These are phyloP conservation scores for Microdon myrmicae DNA, from an alignment of 2,888 invertebrate genomes.

Conservation along the genomic window DNA sequence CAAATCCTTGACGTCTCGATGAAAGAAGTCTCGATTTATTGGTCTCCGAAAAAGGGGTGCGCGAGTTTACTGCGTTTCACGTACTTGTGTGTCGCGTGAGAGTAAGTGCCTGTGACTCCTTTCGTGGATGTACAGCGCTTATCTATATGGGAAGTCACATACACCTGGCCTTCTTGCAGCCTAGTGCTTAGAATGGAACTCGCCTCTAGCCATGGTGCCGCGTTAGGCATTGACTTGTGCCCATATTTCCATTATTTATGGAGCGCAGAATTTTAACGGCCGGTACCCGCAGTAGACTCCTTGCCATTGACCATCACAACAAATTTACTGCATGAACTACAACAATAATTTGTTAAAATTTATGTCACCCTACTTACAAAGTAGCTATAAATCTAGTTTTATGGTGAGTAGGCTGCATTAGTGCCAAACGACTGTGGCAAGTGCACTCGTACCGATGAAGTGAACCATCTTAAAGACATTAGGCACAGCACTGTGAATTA, in stretches of 20 bases:
- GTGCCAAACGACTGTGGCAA: too few relatives aligned
- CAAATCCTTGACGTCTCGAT: conserved; percentile 45
- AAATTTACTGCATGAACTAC: conserved; percentile 47
- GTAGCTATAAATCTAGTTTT: conserved; percentile 39
- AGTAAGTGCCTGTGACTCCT: conserved; percentile 37
- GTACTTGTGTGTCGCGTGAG: too few relatives aligned
- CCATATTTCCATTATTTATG: conserved; percentile 53
- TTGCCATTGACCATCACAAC: too few relatives aligned
- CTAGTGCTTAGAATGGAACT: conserved; percentile 2
- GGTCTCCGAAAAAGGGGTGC: conserved; percentile 50
- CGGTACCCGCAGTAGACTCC: too few relatives aligned
- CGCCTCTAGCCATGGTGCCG: conserved; percentile 12
- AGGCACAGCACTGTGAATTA: too few relatives aligned
- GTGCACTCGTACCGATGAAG: too few relatives aligned
- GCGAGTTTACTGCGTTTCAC: conserved; percentile 47
- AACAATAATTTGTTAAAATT: conserved; percentile 45
- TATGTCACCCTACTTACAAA: conserved; percentile 37
- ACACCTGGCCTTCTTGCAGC: conserved; percentile 39
- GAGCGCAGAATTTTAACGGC: conserved; percentile 49
- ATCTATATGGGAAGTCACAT: conserved; percentile 48
- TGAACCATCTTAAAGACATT: too few relatives aligned
- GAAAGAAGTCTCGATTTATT: conserved; percentile 34
- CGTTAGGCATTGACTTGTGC: conserved; percentile 43
- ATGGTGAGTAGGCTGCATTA: neutral
- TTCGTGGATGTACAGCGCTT: conserved; percentile 43